These are phyloP conservation scores for Entomyzon cyanotis DNA, from an alignment of 2,113 vertebrate species.

Conservation along the genomic window DNA sequence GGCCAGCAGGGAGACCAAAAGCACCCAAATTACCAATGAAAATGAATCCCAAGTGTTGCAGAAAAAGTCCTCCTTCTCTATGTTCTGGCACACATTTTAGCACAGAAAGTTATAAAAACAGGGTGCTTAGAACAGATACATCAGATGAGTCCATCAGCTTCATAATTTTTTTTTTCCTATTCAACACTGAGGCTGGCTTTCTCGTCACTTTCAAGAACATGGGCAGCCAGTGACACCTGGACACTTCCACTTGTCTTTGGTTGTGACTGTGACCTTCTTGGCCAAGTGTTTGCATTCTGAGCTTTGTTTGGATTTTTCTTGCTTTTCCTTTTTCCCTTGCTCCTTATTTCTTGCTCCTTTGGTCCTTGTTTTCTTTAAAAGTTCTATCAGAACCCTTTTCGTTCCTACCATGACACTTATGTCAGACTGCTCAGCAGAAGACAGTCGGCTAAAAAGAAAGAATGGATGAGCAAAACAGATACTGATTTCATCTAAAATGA, in stretches of 20 bases:
- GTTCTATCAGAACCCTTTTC: background rate
- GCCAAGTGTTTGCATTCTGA: background rate
- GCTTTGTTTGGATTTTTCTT: background rate
- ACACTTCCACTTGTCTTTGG: background rate
- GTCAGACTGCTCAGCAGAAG: background rate
- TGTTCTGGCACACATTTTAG: background rate
- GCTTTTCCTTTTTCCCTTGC: background rate
- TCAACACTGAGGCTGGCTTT: background rate
- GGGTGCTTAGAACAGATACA: accelerated
- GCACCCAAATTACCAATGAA: background rate
- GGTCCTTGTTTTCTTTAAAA: background rate
- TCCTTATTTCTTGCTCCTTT: background rate
- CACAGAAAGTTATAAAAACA: background rate
- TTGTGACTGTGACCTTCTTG: background rate
- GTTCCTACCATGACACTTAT: background rate
- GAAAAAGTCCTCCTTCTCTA: background rate
- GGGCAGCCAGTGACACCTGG: background rate
- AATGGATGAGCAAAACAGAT: background rate
- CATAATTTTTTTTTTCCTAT: background rate
- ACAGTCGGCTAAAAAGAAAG: background rate
- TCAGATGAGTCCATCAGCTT: background rate
- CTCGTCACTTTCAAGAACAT: background rate
- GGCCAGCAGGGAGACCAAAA: background rate
- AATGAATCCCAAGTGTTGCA: background rate
- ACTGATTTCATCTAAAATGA: background rate